Base-by-base conservation (phyloP, 2,113 vertebrate species). In the Pimephales promelas region DNA sequence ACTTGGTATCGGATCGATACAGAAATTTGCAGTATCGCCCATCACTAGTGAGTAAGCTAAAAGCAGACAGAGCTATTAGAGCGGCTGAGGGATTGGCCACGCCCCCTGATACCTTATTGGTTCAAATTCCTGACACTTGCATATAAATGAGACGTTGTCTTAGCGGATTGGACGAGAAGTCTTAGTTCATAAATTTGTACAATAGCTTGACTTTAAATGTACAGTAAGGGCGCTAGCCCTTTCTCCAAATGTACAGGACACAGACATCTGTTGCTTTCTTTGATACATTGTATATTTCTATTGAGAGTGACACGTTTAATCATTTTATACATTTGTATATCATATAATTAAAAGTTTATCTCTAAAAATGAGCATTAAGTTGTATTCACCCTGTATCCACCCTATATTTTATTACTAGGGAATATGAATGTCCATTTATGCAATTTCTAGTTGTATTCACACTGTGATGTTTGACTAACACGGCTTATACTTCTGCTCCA, bases 31-130 rank as follows among this genome's bases (percentile, higher is more conserved):
- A n/a, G n/a, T n/a, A n/a, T n/a, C n/a, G n/a, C n/a, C n/a, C n/a
- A n/a, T n/a, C n/a, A n/a, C n/a, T n/a, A n/a, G 90, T 45, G 82
- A 92, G 83, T 90, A 90, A 88, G 79, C 83, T 73, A 62, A 49
- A 86, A 54, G 66, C 64, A 14, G 64, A 54, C 71, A 84, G 79
- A 83, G 52, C 62, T 74, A 81, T 84, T 64, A 43, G 40, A 88
- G 88, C 86, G 88, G 61, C 78, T 9, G 34, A 72, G 13, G 0
- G 1, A 0, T 0, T 66, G 22, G 78, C 73, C 82, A 84, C 92
- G 86, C 92, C 93, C 66, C 57, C 9, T 34, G 8, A 57, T 0
- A 0, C 0, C 0, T 82, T 56, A 94, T 93, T 93, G 92, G 93
- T 56, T 79, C 3, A n/a, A 0, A n/a, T 3, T 2, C 0, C 11